phyloP scores from a whole-genome alignment of 2,113 vertebrate genomes.

The Plectropomus leopardus region DNA sequence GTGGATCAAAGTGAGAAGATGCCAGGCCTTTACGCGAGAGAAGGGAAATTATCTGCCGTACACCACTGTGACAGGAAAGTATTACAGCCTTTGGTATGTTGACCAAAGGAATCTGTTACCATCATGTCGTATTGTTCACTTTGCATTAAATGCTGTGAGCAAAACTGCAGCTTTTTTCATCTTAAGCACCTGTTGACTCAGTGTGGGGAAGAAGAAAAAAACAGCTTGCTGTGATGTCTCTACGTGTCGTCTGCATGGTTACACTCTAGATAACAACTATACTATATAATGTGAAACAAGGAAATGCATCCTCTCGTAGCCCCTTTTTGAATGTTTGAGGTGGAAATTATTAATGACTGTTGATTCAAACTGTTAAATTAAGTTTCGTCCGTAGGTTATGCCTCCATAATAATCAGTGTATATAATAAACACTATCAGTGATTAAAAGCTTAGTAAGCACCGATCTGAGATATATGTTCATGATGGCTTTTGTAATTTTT shows the following conservation, averaged over 20 bases:
- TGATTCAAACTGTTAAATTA: not conserved
- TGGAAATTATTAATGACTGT: not conserved
- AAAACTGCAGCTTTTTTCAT: conserved; percentile 53
- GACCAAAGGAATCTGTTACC: conserved; percentile 68
- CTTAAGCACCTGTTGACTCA: conserved; percentile 56
- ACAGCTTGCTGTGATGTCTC: not conserved
- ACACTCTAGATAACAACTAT: not conserved
- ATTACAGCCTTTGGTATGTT: conserved; percentile 65
- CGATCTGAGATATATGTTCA: not conserved
- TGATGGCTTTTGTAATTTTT: too few relatives aligned
- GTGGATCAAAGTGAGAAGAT: conserved; percentile 75
- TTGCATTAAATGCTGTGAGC: conserved; percentile 48
- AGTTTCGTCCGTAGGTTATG: not conserved
- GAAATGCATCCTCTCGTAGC: not conserved
- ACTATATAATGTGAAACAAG: not conserved
- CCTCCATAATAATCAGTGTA: not conserved
- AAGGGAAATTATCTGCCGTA: conserved; percentile 48
- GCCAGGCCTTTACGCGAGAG: conserved; percentile 43
- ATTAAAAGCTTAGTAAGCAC: not conserved
- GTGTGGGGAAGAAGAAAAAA: not conserved
- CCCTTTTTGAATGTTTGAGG: not conserved
- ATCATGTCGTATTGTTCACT: conserved; percentile 56
- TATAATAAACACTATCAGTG: not conserved
- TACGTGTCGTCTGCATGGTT: not conserved
- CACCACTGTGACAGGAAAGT: conserved; percentile 50